These are phyloP conservation scores for Zapus hudsonius DNA, from an alignment of 2,113 vertebrate species.

Conservation along the genomic window DNA sequence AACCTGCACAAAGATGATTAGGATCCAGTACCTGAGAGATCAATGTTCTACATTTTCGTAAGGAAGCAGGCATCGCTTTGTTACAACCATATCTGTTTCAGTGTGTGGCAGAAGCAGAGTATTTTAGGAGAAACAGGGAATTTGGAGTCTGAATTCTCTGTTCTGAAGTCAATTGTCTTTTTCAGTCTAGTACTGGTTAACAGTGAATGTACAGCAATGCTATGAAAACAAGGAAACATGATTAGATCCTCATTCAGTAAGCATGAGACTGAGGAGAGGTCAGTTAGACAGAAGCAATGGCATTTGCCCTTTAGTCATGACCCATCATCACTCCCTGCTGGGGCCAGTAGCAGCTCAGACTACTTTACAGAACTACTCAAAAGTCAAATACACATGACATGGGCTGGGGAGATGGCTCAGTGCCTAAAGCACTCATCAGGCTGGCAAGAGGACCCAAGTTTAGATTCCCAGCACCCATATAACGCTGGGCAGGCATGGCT, in stretches of 20 bases:
- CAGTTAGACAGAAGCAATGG: neutral
- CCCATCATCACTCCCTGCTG: neutral
- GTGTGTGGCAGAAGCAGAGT: neutral
- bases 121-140: neutral
- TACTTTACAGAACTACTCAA: neutral
- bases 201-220: neutral
- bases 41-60: slow-evolving; percentile 37
- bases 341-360: neutral
- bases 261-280: neutral
- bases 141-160: slow-evolving; percentile 3
- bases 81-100: neutral
- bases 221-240: neutral
- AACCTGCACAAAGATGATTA: neutral
- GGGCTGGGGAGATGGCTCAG: too few relatives aligned
- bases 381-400: neutral
- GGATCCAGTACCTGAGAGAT: neutral
- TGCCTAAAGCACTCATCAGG: too few relatives aligned
- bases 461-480: too few relatives aligned
- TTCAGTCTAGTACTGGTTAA: neutral
- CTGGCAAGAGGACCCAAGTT: too few relatives aligned
- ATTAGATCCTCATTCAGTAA: neutral
- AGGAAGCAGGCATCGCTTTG: neutral
- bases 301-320: neutral
- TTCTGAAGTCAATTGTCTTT: neutral
- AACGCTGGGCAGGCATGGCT: too few relatives aligned